Evolutionary conservation across 2,113 vertebrate species (phyloP).

Genomic region (Pristiophorus japonicus): DNA sequence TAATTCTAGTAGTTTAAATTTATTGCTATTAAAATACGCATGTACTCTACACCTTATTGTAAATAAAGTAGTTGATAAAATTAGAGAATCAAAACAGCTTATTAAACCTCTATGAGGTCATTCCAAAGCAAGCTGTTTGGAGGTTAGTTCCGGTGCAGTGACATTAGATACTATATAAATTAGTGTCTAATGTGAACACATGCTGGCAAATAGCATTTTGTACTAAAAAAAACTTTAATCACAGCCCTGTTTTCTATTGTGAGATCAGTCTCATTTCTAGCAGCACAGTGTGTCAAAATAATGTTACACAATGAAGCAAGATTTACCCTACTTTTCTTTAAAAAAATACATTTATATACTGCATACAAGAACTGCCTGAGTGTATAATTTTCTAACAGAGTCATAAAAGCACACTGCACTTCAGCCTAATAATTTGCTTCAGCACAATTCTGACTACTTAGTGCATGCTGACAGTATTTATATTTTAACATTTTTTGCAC

Average conservation of each 20-base stretch:
- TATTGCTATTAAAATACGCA: slow-evolving; percentile 1
- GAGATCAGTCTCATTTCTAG: not conserved
- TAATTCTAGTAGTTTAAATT: slow-evolving; percentile 5
- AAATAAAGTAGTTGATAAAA: slow-evolving; percentile 1
- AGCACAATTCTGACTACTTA: not conserved
- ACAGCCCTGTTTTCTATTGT: not conserved
- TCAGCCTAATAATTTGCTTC: not conserved
- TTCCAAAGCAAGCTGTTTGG: not conserved
- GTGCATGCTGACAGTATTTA: not conserved
- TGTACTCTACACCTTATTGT: not conserved
- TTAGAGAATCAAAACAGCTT: slow-evolving; percentile 27
- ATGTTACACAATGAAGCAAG: not conserved
- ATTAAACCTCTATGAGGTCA: not conserved
- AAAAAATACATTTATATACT: slow-evolving; percentile 26
- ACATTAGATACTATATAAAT: not conserved
- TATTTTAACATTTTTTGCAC: not conserved
- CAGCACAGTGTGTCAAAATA: not conserved
- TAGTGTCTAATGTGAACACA: slow-evolving; percentile 13
- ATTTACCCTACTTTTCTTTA: not conserved
- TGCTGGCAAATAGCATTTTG: slow-evolving; percentile 7
- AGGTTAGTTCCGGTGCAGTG: not conserved
- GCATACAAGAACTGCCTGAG: not conserved
- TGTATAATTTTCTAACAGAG: not conserved
- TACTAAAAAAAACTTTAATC: not conserved
- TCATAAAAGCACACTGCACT: not conserved